Conservation (phyloP, 1,140 invertebrate genomes). For the Drosophila ohnishii region DNA sequence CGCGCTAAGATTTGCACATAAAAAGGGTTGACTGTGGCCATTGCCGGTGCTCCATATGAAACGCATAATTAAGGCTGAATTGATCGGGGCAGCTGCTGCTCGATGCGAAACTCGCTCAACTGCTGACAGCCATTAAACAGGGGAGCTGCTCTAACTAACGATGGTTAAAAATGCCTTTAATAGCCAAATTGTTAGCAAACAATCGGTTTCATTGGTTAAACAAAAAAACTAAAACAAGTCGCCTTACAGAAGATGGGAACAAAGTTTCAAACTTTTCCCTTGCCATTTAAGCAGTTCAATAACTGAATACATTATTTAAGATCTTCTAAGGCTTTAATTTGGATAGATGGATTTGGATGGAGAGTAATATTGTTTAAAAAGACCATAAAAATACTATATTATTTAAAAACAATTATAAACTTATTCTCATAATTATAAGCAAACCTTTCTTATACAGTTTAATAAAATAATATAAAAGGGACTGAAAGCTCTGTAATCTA, state of each 20-base stretch:
- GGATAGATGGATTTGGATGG: no score
- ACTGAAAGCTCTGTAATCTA: neutral
- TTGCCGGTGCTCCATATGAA: conserved; percentile 22
- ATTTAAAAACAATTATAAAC: no score
- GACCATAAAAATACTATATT: no score
- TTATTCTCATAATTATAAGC: no score
- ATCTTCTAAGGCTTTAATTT: neutral
- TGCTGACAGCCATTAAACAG: conserved; percentile 15
- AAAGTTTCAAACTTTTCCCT: neutral
- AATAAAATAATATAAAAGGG: neutral
- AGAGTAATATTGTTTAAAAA: no score
- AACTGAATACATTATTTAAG: neutral
- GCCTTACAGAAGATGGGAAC: neutral
- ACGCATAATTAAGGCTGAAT: conserved; percentile 47
- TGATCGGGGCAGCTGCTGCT: conserved; percentile 14
- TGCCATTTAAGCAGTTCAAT: neutral
- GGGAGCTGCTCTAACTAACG: conserved; percentile 17
- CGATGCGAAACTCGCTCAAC: conserved; percentile 5
- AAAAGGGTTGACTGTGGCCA: conserved; percentile 40
- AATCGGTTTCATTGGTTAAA: conserved; percentile 12
- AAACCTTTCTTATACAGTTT: no score
- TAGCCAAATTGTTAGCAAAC: conserved; percentile 25
- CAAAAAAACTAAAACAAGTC: neutral
- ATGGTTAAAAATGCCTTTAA: conserved; percentile 29
- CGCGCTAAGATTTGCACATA: conserved; percentile 72